Conservation (phyloP, 2,113 vertebrate species). For the Cepphus grylle region DNA sequence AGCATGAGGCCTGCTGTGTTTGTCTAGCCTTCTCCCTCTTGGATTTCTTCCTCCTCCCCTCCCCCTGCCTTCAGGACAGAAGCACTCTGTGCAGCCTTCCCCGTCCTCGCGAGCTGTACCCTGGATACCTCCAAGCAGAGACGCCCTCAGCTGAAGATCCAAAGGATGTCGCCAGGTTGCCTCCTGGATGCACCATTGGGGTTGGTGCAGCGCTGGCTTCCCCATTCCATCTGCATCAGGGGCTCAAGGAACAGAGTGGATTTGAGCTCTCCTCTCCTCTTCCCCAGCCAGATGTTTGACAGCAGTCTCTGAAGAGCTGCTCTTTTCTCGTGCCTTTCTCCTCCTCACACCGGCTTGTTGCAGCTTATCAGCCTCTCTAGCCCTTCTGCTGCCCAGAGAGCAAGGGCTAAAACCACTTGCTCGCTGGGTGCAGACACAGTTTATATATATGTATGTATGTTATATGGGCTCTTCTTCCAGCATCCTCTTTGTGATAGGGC, state of each 20-base stretch:
- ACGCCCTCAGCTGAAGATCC: slow-evolving; percentile 68
- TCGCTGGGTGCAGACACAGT: slow-evolving; percentile 29
- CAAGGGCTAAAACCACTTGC: neutral
- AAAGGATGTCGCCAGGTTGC: slow-evolving; percentile 67
- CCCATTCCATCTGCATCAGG: slow-evolving; percentile 57
- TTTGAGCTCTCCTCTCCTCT: slow-evolving; percentile 51
- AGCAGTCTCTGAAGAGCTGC: slow-evolving; percentile 63
- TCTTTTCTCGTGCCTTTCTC: slow-evolving; percentile 79
- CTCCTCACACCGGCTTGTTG: slow-evolving; percentile 56
- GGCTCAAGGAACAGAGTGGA: slow-evolving; percentile 60
- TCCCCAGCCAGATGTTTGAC: slow-evolving; percentile 60
- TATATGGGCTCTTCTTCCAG: slow-evolving; percentile 34
- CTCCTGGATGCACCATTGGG: slow-evolving; percentile 62
- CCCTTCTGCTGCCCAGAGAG: slow-evolving; percentile 17
- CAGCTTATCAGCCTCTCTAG: slow-evolving; percentile 62
- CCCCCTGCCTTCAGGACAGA: slow-evolving; percentile 46
- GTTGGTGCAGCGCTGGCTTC: slow-evolving; percentile 59
- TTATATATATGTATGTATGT: neutral
- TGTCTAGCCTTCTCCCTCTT: slow-evolving; percentile 50
- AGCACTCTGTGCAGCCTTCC: slow-evolving; percentile 68
- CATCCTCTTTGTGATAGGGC: neutral
- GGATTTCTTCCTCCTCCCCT: neutral
- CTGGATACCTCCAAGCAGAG: slow-evolving; percentile 65
- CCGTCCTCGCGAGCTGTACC: slow-evolving; percentile 1
- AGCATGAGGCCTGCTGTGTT: slow-evolving; percentile 83